phyloP scores from a whole-genome alignment of 1,140 invertebrate species.

The Papilio machaon region DNA sequence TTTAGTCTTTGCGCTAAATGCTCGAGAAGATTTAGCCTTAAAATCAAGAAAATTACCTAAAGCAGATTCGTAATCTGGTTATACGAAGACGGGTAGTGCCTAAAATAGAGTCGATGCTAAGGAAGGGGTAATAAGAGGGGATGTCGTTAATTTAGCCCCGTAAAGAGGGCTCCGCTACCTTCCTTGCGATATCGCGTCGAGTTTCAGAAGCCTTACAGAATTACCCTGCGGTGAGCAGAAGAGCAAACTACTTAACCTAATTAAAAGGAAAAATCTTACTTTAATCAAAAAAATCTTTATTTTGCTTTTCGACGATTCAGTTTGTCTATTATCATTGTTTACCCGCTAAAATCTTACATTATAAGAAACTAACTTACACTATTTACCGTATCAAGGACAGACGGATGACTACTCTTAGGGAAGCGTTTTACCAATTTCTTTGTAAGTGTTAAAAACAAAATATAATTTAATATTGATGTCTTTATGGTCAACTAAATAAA shows the following conservation, averaged over 20 bases:
- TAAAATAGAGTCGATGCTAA: conserved; percentile 64
- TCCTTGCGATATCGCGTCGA: conserved; percentile 59
- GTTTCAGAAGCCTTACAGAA: conserved; percentile 67
- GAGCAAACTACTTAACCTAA: conserved; percentile 70
- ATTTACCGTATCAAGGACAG: neutral
- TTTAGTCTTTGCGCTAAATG: neutral
- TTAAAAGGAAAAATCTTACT: conserved; percentile 59
- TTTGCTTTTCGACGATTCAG: conserved; percentile 29
- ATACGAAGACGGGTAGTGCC: conserved; percentile 56
- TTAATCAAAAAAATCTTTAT: conserved; percentile 41
- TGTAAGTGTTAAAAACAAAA: too few relatives aligned
- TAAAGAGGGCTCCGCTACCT: conserved; percentile 52
- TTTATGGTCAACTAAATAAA: too few relatives aligned
- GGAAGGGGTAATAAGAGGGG: conserved; percentile 75
- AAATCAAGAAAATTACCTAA: conserved; percentile 58
- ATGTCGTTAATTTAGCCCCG: conserved; percentile 70
- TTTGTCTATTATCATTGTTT: neutral
- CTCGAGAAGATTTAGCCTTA: conserved; percentile 43
- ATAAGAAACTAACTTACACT: neutral
- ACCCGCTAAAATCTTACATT: neutral
- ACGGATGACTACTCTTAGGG: neutral
- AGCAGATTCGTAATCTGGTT: conserved; percentile 52
- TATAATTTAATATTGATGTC: too few relatives aligned
- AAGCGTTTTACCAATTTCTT: too few relatives aligned
- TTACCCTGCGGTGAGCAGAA: conserved; percentile 59